phyloP scores from a whole-genome alignment of 2,888 invertebrate genomes.

The Drosophila paranaensis region DNA sequence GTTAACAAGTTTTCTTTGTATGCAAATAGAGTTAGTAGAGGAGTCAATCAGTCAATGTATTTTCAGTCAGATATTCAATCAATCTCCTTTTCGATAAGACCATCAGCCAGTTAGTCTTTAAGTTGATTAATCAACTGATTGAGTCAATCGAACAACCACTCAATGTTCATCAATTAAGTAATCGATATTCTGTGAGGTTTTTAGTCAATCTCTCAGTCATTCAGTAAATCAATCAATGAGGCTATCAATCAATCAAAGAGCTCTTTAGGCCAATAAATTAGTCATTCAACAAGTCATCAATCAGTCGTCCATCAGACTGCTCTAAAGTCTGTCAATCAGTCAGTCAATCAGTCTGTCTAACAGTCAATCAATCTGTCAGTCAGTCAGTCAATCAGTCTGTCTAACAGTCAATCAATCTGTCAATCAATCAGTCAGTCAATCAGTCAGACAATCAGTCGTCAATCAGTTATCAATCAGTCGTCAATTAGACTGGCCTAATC shows the following conservation, averaged over 20 bases:
- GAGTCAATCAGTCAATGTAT: neutral
- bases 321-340: too few species aligned
- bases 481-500: too few species aligned
- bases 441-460: neutral
- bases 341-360: too few species aligned
- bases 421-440: neutral
- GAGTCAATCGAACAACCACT: too few species aligned
- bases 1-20: neutral
- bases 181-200: too few species aligned
- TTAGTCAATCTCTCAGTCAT: neutral
- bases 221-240: neutral
- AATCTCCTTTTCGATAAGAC: neutral
- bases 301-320: too few species aligned
- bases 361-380: too few species aligned
- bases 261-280: too few species aligned
- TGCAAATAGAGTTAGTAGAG: neutral
- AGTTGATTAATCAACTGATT: too few species aligned
- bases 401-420: neutral
- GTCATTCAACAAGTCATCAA: too few species aligned
- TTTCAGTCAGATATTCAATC: neutral
- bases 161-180: neutral
- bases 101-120: neutral
- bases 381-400: neutral
- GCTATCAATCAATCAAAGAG: too few species aligned
- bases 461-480: neutral